Percentiles rank a stretch among this genome's conserved stretches.
These are phyloP conservation scores for Eublepharis macularius DNA, from an alignment of 2,113 vertebrate species.

Conservation along the genomic window DNA sequence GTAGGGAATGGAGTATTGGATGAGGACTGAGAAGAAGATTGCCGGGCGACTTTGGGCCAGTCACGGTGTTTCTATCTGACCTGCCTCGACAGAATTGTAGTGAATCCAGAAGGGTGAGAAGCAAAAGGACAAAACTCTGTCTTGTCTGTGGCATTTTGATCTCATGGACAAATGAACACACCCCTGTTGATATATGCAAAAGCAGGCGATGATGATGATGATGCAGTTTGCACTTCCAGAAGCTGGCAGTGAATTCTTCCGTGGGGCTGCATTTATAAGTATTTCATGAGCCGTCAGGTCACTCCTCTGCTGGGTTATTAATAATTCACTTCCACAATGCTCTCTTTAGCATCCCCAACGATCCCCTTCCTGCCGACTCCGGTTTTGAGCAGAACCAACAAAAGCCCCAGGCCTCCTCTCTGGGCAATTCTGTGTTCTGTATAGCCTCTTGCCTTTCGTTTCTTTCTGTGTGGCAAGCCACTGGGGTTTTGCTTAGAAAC, in stretches of 20 bases:
- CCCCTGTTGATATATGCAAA: background rate
- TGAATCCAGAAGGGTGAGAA: no score
- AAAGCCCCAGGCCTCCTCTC: background rate
- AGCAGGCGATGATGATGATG: no score
- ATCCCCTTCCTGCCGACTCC: background rate
- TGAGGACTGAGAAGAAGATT: no score
- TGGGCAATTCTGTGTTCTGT: background rate
- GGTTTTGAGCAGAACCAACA: background rate
- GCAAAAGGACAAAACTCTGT: no score
- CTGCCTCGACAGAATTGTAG: no score
- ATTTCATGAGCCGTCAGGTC: conserved; percentile 29
- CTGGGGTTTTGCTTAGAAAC: background rate
- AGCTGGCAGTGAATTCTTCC: background rate
- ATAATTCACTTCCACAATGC: conserved; percentile 34
- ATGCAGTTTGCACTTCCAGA: background rate
- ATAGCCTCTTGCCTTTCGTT: no score
- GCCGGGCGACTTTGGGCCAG: no score
- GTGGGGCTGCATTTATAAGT: conserved; percentile 2
- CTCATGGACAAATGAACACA: background rate
- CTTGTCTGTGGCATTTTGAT: no score
- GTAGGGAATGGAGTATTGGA: no score
- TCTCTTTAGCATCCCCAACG: conserved; percentile 16
- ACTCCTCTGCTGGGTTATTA: conserved; percentile 23
- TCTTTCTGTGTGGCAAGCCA: background rate
- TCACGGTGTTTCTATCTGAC: no score